A percentile compares a stretch with the other conserved stretches of the same genome.
Evolutionary conservation across 2,797 vertebrate species (phyloP).

Genomic region (Hafferia zeledoni): DNA sequence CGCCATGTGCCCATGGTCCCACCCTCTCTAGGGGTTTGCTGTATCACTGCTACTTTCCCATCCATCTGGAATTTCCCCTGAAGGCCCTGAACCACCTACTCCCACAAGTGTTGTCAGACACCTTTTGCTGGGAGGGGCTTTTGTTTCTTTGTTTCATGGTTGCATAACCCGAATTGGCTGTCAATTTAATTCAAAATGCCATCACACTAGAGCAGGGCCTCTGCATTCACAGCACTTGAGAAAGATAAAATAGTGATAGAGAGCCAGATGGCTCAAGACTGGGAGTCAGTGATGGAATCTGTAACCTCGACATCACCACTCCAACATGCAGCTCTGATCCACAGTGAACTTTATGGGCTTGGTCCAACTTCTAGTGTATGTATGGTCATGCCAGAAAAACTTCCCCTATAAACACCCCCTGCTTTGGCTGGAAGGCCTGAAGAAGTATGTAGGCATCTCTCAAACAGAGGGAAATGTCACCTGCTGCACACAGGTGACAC

Average conservation of each 20-base stretch:
- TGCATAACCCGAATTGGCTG: not conserved
- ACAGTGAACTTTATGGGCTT: not conserved
- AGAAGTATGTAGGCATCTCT: not conserved
- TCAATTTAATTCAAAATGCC: not conserved
- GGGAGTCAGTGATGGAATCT: not conserved
- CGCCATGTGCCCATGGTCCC: not conserved
- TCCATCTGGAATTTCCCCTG: conserved; percentile 52
- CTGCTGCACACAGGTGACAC: not conserved
- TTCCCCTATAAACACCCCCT: not conserved
- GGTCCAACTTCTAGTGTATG: not conserved
- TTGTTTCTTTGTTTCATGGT: not conserved
- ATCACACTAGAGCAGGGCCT: not conserved
- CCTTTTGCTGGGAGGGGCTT: not conserved
- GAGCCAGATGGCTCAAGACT: conserved; percentile 21
- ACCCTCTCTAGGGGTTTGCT: not conserved
- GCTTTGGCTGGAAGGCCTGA: not conserved
- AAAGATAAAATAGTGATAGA: conserved; percentile 1
- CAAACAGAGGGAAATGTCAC: not conserved
- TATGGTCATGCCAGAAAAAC: not conserved
- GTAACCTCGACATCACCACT: not conserved
- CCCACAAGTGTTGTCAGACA: not conserved
- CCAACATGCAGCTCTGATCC: conserved; percentile 3
- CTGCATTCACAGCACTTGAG: not conserved
- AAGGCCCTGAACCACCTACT: conserved; percentile 15
- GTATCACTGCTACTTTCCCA: conserved; percentile 19